Percentiles rank a stretch among this genome's conserved stretches.
These are phyloP conservation scores for Empidonax alnorum DNA, from an alignment of 2,113 vertebrate genomes.

Conservation along the genomic window DNA sequence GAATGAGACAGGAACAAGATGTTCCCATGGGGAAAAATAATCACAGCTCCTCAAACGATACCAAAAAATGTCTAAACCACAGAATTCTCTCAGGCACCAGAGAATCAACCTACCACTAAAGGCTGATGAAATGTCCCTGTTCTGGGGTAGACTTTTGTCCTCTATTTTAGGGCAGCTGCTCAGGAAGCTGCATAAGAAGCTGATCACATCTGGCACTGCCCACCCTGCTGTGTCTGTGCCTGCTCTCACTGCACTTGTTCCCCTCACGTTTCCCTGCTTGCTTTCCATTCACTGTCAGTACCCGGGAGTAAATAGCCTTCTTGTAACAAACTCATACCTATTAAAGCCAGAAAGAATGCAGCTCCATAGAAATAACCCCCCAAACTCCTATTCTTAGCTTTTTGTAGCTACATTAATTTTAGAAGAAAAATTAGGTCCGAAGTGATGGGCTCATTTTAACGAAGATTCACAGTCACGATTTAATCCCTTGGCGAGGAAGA, in stretches of 20 bases:
- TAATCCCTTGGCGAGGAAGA: constrained; percentile 11
- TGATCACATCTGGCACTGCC: neutral
- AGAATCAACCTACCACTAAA: neutral
- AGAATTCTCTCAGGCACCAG: neutral
- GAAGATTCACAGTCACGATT: neutral
- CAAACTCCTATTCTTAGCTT: neutral
- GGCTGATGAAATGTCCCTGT: neutral
- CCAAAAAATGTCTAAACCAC: neutral
- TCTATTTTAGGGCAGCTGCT: neutral
- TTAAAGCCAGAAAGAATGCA: neutral
- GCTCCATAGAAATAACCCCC: neutral
- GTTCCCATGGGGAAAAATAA: neutral
- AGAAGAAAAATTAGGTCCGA: constrained; percentile 39
- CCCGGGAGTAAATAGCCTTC: neutral
- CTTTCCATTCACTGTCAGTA: neutral
- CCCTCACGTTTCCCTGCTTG: neutral
- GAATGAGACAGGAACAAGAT: neutral
- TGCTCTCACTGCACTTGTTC: neutral
- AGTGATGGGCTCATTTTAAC: constrained; percentile 36
- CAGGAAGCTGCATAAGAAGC: neutral
- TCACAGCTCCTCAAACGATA: neutral
- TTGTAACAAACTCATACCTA: neutral
- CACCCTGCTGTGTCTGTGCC: accelerated
- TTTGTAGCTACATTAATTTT: constrained; percentile 55
- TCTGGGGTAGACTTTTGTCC: neutral